These are phyloP conservation scores for Rhynchophorus ferrugineus DNA, from an alignment of 1,140 invertebrate genomes.

Conservation along the genomic window DNA sequence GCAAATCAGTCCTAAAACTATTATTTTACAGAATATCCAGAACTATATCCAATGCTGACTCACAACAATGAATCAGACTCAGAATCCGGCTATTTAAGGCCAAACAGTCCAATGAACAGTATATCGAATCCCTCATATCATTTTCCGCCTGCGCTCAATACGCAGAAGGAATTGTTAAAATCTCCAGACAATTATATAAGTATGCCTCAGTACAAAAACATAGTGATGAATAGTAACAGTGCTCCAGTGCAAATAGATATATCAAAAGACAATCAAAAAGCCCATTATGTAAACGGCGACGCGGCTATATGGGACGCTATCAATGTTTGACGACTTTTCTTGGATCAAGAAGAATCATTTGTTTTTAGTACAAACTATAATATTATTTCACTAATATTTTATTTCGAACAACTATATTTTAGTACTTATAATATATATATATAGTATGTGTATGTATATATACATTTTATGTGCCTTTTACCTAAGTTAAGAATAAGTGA, in stretches of 20 bases:
- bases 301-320: conserved; percentile 12
- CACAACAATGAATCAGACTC: conserved; percentile 42
- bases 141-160: conserved; percentile 17
- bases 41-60: conserved; percentile 51
- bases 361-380: no score
- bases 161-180: conserved; percentile 16
- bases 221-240: conserved; percentile 5
- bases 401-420: no score
- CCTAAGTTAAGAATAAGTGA: no score
- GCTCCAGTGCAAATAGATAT: conserved; percentile 5
- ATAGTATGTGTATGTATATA: no score
- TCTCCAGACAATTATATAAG: conserved; percentile 49
- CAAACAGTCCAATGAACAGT: conserved; percentile 27
- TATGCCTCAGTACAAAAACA: conserved; percentile 50
- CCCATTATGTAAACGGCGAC: conserved; percentile 15
- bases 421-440: no score
- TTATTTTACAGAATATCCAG: conserved; percentile 36
- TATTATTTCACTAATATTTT: no score
- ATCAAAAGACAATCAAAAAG: not conserved
- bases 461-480: no score
- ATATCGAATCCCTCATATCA: conserved; percentile 37
- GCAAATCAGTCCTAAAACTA: no score
- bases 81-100: conserved; percentile 34
- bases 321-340: no score
- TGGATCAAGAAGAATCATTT: no score